These are phyloP conservation scores for Agapostemon virescens DNA, from an alignment of 2,888 invertebrate species.

Conservation along the genomic window DNA sequence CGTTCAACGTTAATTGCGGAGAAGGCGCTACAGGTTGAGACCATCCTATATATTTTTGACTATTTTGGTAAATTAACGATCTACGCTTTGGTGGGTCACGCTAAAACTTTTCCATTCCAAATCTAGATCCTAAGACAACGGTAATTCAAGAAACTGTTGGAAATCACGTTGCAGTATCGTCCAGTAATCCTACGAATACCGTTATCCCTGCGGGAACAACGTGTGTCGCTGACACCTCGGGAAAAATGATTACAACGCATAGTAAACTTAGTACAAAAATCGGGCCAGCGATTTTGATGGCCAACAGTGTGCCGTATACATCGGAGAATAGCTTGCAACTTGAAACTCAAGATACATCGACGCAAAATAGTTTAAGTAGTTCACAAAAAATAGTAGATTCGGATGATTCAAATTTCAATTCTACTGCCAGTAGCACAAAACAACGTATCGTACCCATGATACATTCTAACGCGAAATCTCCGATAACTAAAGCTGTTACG, in stretches of 20 bases:
- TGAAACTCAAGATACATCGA: constrained; percentile 44
- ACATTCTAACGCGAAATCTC: constrained; percentile 53
- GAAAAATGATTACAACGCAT: constrained; percentile 48
- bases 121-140: constrained; percentile 43
- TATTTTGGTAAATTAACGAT: constrained; percentile 7
- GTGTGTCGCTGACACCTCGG: constrained; percentile 48
- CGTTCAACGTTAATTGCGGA: constrained; percentile 44
- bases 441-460: constrained; percentile 47
- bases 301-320: constrained; percentile 28
- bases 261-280: constrained; percentile 59
- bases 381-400: constrained; percentile 39
- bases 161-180: constrained; percentile 23
- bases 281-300: constrained; percentile 41
- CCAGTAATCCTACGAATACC: constrained; percentile 40
- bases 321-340: constrained; percentile 47
- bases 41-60: no score
- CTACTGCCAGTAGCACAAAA: constrained; percentile 36
- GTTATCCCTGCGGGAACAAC: constrained; percentile 42
- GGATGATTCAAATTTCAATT: constrained; percentile 50
- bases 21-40: constrained; percentile 59
- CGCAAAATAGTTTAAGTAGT: constrained; percentile 53
- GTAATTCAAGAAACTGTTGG: constrained; percentile 31
- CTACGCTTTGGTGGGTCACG: background rate
- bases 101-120: constrained; percentile 19
- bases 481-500: constrained; percentile 59